Evolutionary conservation across 2,888 invertebrate genomes (phyloP).

Genomic region (Stramonita haemastoma): DNA sequence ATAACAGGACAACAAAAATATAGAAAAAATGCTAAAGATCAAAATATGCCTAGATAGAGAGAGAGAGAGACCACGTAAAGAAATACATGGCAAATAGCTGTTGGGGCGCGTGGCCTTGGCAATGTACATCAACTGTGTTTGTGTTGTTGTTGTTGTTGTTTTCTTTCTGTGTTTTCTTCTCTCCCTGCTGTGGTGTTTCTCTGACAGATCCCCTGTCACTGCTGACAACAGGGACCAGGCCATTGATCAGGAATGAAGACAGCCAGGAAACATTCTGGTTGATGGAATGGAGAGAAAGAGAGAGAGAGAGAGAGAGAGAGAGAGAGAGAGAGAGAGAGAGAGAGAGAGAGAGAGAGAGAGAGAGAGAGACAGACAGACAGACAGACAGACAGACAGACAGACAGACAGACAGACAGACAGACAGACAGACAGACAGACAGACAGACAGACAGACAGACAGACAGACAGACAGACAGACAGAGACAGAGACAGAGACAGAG

Average conservation of each 20-base stretch:
- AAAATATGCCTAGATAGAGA: no score
- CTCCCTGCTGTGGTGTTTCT: background rate
- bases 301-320: background rate
- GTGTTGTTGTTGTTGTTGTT: background rate
- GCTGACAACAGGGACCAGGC: background rate
- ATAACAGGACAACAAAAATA: background rate
- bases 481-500: no score
- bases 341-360: no score
- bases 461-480: no score
- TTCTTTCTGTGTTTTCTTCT: background rate
- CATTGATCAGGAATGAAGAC: background rate
- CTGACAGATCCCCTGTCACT: background rate
- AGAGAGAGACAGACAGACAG: slow-evolving; percentile 2
- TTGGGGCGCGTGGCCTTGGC: no score
- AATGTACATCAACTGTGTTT: no score
- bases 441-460: no score
- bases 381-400: slow-evolving; percentile 20
- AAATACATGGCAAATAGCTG: no score
- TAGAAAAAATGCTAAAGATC: background rate
- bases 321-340: background rate
- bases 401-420: slow-evolving; percentile 21
- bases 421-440: background rate
- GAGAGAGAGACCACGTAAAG: no score
- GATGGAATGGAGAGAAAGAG: background rate
- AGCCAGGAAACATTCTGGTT: background rate